phyloP scores from a whole-genome alignment of 2,797 vertebrate species.

The Acropternis orthonyx region DNA sequence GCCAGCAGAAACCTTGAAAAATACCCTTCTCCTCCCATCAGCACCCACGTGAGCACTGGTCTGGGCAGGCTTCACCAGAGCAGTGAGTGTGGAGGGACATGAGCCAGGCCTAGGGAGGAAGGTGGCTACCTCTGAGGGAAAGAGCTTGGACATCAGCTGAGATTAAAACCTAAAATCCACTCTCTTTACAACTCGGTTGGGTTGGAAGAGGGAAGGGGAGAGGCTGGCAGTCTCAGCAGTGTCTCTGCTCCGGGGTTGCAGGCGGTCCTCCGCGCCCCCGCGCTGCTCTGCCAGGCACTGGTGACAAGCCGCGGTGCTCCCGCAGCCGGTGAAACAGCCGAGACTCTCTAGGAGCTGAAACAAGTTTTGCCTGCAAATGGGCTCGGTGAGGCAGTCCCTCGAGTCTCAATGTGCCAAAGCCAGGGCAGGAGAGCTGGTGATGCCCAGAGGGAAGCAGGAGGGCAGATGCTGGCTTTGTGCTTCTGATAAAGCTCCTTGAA shows the following conservation, averaged over 20 bases:
- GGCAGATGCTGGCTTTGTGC: slow-evolving; percentile 64
- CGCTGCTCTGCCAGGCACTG: not conserved
- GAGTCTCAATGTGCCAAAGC: slow-evolving; percentile 10
- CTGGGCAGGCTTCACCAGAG: slow-evolving; percentile 15
- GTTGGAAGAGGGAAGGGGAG: not conserved
- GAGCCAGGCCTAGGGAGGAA: not conserved
- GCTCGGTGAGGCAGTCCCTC: not conserved
- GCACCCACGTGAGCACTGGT: not conserved
- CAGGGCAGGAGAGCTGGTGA: slow-evolving; percentile 38
- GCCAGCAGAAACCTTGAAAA: slow-evolving; percentile 86
- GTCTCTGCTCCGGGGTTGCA: not conserved
- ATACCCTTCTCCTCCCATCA: slow-evolving; percentile 68
- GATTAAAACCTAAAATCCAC: not conserved
- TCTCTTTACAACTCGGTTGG: not conserved
- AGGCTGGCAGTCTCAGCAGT: not conserved
- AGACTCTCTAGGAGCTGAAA: slow-evolving; percentile 20
- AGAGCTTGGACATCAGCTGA: not conserved
- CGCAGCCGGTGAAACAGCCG: not conserved
- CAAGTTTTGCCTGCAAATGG: slow-evolving; percentile 31
- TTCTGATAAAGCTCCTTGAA: slow-evolving; percentile 65
- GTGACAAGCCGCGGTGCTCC: not conserved
- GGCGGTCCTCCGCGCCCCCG: not conserved
- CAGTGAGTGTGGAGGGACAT: not conserved
- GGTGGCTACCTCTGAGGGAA: not conserved
- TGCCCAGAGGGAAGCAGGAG: slow-evolving; percentile 63